Conservation (phyloP, 2,888 invertebrate species). For the Campopleginae sp. region DNA sequence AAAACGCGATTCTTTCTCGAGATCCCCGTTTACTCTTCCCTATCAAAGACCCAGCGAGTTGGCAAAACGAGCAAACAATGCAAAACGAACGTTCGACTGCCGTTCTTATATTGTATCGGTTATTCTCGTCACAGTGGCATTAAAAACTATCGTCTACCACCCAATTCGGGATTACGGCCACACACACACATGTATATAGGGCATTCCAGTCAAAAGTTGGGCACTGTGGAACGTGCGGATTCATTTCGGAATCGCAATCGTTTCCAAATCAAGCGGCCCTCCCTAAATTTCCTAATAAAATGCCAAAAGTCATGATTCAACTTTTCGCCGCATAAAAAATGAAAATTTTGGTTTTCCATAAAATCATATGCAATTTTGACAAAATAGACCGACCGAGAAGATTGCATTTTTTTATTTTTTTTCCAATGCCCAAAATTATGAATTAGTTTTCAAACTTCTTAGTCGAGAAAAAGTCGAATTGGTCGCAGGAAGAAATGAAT, state of each 20-base stretch:
- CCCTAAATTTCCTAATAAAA: not conserved
- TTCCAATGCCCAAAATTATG: no score
- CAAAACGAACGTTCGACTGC: constrained; percentile 36
- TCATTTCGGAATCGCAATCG: not conserved
- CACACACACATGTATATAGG: not conserved
- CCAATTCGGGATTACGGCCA: constrained; percentile 34
- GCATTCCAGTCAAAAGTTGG: not conserved
- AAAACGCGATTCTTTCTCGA: constrained; percentile 8
- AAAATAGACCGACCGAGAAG: no score
- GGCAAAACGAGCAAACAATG: constrained; percentile 62
- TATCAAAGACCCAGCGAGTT: constrained; percentile 12
- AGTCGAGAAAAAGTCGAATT: not conserved
- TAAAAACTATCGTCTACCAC: constrained; percentile 35
- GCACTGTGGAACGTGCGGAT: no score
- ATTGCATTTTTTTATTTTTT: no score
- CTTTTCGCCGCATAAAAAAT: not conserved
- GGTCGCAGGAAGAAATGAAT: not conserved
- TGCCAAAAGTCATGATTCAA: no score
- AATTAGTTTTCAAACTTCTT: no score
- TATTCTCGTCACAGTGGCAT: constrained; percentile 49
- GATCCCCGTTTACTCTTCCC: not conserved
- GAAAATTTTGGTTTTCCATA: no score
- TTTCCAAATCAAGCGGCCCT: no score
- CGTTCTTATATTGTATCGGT: constrained; percentile 66
- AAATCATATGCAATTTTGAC: no score